Evolutionary conservation across 2,888 invertebrate genomes (phyloP).

Genomic region (Adineta ricciae): DNA sequence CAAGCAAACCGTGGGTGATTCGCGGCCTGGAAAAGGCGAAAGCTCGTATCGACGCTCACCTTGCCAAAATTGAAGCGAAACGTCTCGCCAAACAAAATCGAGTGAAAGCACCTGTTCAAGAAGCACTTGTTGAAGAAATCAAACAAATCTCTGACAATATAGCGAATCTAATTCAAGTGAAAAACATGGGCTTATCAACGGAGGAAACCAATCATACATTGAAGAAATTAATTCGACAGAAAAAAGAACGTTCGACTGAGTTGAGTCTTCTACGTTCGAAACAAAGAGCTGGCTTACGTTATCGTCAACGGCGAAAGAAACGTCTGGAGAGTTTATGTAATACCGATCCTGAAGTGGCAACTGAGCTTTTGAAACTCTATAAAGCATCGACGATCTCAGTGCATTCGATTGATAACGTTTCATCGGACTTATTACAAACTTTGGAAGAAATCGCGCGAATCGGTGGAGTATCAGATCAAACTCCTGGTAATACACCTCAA

Average conservation of each 20-base stretch:
- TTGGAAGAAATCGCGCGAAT: not conserved
- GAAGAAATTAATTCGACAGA: not conserved
- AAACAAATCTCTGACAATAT: not conserved
- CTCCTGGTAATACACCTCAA: not conserved
- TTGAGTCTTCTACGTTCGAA: not conserved
- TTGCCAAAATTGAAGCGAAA: not conserved
- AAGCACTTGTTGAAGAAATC: not conserved
- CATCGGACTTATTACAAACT: not conserved
- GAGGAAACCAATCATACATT: not conserved
- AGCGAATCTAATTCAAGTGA: not conserved
- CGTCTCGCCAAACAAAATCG: not conserved
- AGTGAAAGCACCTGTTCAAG: not conserved
- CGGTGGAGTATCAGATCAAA: not conserved
- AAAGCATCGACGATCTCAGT: not conserved
- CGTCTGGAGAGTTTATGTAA: not conserved
- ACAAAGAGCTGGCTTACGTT: not conserved
- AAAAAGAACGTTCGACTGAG: not conserved
- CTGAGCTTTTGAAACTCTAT: not conserved
- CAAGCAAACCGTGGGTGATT: not conserved
- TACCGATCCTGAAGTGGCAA: not conserved
- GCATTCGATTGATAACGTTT: not conserved
- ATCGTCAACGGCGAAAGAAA: not conserved
- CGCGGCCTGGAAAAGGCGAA: not conserved
- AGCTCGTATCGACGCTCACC: not conserved
- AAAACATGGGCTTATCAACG: constrained; percentile 20